These are phyloP conservation scores for Brachypterus glaber DNA, from an alignment of 2,888 invertebrate species.

Conservation along the genomic window DNA sequence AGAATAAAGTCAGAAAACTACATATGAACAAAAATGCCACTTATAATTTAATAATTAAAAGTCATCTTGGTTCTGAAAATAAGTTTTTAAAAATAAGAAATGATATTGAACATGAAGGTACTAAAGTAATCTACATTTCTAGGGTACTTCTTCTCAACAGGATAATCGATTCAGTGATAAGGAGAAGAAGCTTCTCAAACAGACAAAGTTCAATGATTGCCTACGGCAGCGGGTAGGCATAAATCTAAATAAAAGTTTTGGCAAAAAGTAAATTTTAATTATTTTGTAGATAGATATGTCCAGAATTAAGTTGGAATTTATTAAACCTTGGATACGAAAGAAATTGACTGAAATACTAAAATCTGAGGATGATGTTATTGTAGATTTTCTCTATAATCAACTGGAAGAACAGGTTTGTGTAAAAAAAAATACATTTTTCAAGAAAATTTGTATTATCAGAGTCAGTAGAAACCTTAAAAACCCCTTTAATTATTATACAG, in stretches of 20 bases:
- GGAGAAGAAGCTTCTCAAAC: conserved; percentile 97
- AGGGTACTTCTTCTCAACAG: conserved; percentile 98
- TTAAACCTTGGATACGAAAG: conserved; percentile 98
- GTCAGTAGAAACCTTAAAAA: too few species aligned
- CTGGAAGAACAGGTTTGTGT: conserved; percentile 78
- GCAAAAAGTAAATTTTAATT: background rate
- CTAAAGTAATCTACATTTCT: conserved; percentile 18
- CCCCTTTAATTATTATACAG: too few species aligned
- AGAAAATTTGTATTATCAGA: too few species aligned
- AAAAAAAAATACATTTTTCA: too few species aligned
- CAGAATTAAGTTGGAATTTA: conserved; percentile 93
- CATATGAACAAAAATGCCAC: too few species aligned
- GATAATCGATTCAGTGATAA: conserved; percentile 99
- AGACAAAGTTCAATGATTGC: conserved; percentile 96
- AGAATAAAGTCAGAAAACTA: too few species aligned
- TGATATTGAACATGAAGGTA: too few species aligned
- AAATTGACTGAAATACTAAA: conserved; percentile 93
- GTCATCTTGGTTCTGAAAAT: too few species aligned
- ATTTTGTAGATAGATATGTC: conserved; percentile 86
- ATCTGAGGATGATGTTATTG: conserved; percentile 98
- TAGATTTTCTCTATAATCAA: conserved; percentile 98
- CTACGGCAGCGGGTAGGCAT: conserved; percentile 75
- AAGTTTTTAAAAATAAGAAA: too few species aligned
- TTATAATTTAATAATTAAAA: too few species aligned
- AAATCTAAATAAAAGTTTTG: background rate